These are phyloP conservation scores for Zosterops borbonicus DNA, from an alignment of 2,113 vertebrate genomes.

Conservation along the genomic window DNA sequence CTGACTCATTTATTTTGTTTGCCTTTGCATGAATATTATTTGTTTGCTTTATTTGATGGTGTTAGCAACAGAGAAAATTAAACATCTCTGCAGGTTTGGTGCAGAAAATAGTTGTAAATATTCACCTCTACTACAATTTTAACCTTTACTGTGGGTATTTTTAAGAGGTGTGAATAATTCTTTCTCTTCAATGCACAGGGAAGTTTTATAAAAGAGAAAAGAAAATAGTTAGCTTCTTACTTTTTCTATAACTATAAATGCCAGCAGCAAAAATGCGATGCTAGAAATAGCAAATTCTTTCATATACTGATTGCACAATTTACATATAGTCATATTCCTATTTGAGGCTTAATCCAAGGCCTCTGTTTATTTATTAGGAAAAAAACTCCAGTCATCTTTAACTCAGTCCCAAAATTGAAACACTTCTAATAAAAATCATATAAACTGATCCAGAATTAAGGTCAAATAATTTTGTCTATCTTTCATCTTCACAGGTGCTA, in stretches of 20 bases:
- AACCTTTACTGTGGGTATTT: neutral
- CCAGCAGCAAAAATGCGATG: neutral
- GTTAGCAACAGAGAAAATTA: constrained; percentile 18
- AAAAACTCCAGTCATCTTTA: neutral
- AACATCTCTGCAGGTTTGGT: neutral
- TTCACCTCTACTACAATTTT: neutral
- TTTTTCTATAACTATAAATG: neutral
- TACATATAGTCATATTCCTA: neutral
- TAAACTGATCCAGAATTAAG: neutral
- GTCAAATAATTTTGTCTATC: neutral
- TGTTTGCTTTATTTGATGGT: constrained; percentile 38
- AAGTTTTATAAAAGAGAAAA: neutral
- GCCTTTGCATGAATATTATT: constrained; percentile 27
- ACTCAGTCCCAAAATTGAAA: neutral
- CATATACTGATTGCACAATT: neutral
- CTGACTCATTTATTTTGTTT: constrained; percentile 67
- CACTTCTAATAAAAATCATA: neutral
- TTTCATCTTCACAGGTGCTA: neutral
- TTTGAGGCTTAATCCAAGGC: neutral
- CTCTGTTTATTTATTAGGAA: neutral
- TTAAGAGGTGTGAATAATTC: neutral
- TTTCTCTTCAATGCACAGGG: neutral
- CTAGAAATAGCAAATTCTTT: neutral
- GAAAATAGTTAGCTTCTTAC: neutral
- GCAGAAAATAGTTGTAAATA: constrained; percentile 24